A percentile compares a stretch with the other conserved stretches of the same genome.
These are phyloP conservation scores for Scylla paramamosain DNA, from an alignment of 1,140 invertebrate species.

Conservation along the genomic window DNA sequence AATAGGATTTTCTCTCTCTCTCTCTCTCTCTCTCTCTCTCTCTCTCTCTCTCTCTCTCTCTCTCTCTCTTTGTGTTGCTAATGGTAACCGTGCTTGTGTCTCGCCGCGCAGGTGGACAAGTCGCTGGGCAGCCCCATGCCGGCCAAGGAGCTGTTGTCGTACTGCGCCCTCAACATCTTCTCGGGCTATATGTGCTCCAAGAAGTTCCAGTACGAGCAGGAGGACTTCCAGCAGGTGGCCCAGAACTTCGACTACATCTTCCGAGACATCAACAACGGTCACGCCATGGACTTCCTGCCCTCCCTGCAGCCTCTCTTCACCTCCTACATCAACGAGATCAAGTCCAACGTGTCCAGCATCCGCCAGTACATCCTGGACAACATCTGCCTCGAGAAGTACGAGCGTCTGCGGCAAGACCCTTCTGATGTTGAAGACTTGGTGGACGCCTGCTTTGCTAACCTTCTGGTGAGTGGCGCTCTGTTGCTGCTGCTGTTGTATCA, in stretches of 20 bases:
- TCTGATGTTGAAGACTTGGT: slow-evolving; percentile 84
- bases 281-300: slow-evolving; percentile 93
- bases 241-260: slow-evolving; percentile 91
- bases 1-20: too few relatives aligned
- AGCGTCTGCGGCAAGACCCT: slow-evolving; percentile 74
- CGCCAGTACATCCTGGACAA: slow-evolving; percentile 87
- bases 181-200: slow-evolving; percentile 90
- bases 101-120: slow-evolving; percentile 60
- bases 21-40: too few relatives aligned
- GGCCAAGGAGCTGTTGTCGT: slow-evolving; percentile 72
- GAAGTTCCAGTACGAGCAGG: slow-evolving; percentile 86
- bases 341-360: slow-evolving; percentile 86
- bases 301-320: slow-evolving; percentile 88
- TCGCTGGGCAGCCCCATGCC: slow-evolving; percentile 47
- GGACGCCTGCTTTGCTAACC: slow-evolving; percentile 84
- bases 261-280: slow-evolving; percentile 93
- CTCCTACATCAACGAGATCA: slow-evolving; percentile 86
- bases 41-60: too few relatives aligned
- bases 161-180: slow-evolving; percentile 86
- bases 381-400: slow-evolving; percentile 83
- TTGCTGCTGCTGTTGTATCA: background rate
- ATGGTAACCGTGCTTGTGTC: too few relatives aligned
- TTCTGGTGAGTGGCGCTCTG: slow-evolving; percentile 65
- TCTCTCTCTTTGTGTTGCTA: too few relatives aligned
- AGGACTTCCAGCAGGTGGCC: slow-evolving; percentile 85